Evolutionary conservation across 2,888 invertebrate genomes (phyloP), one percentile per base, ranked within the genome.

Genomic region (Nemotelus nigrinus): DNA sequence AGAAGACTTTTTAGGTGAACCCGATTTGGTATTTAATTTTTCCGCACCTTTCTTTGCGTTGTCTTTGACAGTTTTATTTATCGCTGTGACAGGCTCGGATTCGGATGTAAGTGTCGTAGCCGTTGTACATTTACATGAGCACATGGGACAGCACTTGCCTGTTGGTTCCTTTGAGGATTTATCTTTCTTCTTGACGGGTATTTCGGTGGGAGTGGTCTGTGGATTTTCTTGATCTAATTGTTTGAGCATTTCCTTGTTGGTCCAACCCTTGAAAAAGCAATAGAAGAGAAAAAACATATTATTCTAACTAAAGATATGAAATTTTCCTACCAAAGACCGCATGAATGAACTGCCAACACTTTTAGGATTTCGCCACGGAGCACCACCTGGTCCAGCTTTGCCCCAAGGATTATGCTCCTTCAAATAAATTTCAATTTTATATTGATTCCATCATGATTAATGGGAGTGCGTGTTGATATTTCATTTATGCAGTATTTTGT

Each of bases 261-360:
- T 87, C 87, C 87, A 87, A 41, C 87, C 87, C 87, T 87, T 6
- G 3, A 78, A 53, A 47, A 47, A 50, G 7, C 48, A 64, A 63
- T 65, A 48, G 48, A 64, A 58, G 64, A 57, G 25, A 63, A 71
- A 72, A 57, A 74, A 76, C 50, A 78, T 64, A 63, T 67, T 44
- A 72, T 60, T 78, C 3, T 39, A 6, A n/a, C 43, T 53, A 43
- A 60, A 8, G 47, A 47, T 25, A 25, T 8, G 48, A 77, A 3
- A 45, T 72, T 70, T 81, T 85, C 86, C 84, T 90, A 94, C 94
- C 93, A 94, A 89, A 81, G 94, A 94, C 85, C 92, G 91, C 82
- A 92, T 91, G 89, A 94, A 94, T 87, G 92, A 91, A 82, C 90
- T 87, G 83, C 94, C 94, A 83, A 93, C 89, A 84, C 91, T 88